Base-by-base conservation (phyloP, 1,140 invertebrate genomes). In the Araneus ventricosus region DNA sequence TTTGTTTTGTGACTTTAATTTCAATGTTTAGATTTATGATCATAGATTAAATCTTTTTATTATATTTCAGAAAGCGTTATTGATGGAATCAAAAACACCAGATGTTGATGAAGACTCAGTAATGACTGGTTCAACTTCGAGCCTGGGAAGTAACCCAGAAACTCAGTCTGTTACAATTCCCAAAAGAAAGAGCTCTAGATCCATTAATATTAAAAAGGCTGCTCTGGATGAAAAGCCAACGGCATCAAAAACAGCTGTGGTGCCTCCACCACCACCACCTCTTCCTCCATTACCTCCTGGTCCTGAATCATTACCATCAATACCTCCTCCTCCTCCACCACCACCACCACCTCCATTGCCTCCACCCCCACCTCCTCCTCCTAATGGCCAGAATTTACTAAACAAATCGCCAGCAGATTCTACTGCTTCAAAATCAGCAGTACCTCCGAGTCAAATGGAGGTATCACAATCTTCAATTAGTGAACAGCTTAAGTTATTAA, bases 381-480 rank as follows among this genome's bases (percentile, higher is more conserved):
- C n/a, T n/a, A n/a, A n/a, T 61, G 52, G 3, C 79, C 67, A 8
- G 20, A 57, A 17, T 63, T 34, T 45, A 30, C 75, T 39, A 80
- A 24, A 2, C 4, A 84, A 84, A 30, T 52, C 8, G 8, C 14
- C 63, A 22, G 3, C 41, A 17, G 84, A 59, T 2, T 8, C 45
- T 63, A 3, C n/a, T 22, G 84, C 87, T 37, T 57, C 75, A 14
- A 39, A 80, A n/a, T 17, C 88, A 34, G 34, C 30, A 30, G 27
- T 22, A 24, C 39, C 84, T n/a, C 10, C 27, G 6, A 37, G 20
- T 5, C 39, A 30, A 91, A 52, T 57, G 27, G 80, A 91, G 34
- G 86, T 92, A 45, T 34, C 90, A n/a, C 59, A 92, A 86, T 24
- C 27, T 37, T 34, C 75, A n/a, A 92, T 92, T 57, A 24, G 17